phyloP scores from a whole-genome alignment of 2,888 invertebrate genomes.

The Coremacera marginata region DNA sequence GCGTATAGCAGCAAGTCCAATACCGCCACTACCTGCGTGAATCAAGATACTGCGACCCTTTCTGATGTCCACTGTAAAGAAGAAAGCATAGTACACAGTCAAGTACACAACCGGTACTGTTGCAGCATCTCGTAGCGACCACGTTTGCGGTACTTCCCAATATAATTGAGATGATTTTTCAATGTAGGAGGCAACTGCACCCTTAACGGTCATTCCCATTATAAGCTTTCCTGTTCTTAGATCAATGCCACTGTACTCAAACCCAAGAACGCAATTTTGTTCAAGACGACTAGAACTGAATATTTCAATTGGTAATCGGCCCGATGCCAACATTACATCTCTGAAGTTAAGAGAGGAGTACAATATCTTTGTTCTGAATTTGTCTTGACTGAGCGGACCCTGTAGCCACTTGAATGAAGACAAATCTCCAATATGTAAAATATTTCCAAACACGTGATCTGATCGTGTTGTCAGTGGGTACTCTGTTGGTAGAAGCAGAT shows the following conservation, averaged over 20 bases:
- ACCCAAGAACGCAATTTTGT: conserved; percentile 76
- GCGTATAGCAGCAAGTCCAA: conserved; percentile 82
- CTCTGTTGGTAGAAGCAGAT: conserved; percentile 72
- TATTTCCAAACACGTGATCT: conserved; percentile 81
- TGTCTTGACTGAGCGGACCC: conserved; percentile 72
- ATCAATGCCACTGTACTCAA: conserved; percentile 74
- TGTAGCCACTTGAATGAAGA: conserved; percentile 84
- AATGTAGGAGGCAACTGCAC: conserved; percentile 71
- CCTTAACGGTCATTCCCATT: conserved; percentile 72
- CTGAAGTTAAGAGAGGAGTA: conserved; percentile 89
- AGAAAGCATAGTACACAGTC: conserved; percentile 73
- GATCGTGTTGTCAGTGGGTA: conserved; percentile 67
- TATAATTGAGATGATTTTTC: conserved; percentile 38
- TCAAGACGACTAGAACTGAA: conserved; percentile 76
- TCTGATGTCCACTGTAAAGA: conserved; percentile 58
- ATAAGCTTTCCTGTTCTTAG: conserved; percentile 72
- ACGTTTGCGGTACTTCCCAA: conserved; percentile 80
- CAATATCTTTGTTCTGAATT: conserved; percentile 68
- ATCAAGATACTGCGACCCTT: conserved; percentile 69
- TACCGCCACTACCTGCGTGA: conserved; percentile 78
- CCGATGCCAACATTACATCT: conserved; percentile 91
- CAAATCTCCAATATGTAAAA: conserved; percentile 82
- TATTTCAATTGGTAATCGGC: conserved; percentile 85
- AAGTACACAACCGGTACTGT: conserved; percentile 83
- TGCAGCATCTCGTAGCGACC: conserved; percentile 81